Evolutionary conservation across 1,140 invertebrate genomes (phyloP), one percentile per base, ranked within the genome.

Genomic region (Palaemon carinicauda): DNA sequence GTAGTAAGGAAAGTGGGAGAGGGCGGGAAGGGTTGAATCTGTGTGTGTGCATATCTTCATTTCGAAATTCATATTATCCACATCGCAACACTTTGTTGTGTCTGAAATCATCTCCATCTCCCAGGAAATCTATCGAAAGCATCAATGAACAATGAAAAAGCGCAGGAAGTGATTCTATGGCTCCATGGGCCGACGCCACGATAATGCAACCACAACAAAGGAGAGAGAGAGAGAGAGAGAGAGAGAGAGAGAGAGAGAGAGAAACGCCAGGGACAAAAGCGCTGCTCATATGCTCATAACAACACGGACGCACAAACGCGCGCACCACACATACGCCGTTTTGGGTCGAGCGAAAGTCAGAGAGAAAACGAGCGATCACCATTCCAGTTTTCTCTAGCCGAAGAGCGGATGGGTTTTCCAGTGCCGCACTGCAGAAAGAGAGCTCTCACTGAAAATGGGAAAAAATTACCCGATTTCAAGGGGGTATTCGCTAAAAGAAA

Each of bases 391-490:
- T 21, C 10, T 33, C 29, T 50, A n/a, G 5, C 33, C 51, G 31
- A 50, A 15, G 31, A 41, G n/a, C 41, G 73, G 12, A 33, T 14
- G 73, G n/a, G 73, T 78, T 53, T 19, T 19, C 41, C n/a, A 15
- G n/a, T 69, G 79, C 80, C 80, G 80, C 80, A 81, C 80, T 81
- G 80, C 80, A 81, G 80, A 81, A 69, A 81, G 56, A 52, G 60
- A 41, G 60, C 80, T 65, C 21, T 81, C 80, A 81, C 80, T 81
- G 80, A 81, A 81, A 81, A 81, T 81, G 80, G 80, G 80, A 81
- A 81, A n/a, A 41, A 81, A 71, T 71, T 9, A 71, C 27, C 29
- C 33, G 41, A 51, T 81, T 69, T 41, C 41, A 50, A 81, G n/a
- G n/a, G 71, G 33, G 71, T 56, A 41, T 53, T 27, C 24, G 71